Base-by-base conservation (phyloP, 2,888 invertebrate species). In the Pollenia griseotomentosa region DNA sequence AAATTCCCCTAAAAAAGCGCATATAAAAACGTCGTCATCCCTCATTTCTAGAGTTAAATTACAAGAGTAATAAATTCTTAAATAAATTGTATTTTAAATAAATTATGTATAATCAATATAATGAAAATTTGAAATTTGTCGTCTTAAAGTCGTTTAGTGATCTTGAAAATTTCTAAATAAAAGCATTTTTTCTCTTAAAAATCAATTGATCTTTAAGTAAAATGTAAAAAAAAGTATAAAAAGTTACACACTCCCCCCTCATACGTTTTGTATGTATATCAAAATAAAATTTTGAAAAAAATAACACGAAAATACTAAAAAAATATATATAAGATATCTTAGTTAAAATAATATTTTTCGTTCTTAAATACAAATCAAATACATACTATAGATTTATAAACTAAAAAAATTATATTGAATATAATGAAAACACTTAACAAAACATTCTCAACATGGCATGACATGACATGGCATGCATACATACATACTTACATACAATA, bases 251-350 rank as follows among this genome's bases (percentile, higher is more conserved):
- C 65, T 40, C 59, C 51, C 51, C 65, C 61, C 73, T 63, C 23
- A 86, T 63, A 55, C 73, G 74, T 83, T 81, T 80, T 70, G 23
- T 82, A 85, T 89, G 85, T 89, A 88, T 90, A 91, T 90, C 90
- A 91, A 91, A 91, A 91, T 91, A 89, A 86, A 91, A 91, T 91
- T 91, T 91, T 91, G 90, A 90, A 86, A 88, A 90, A 88, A 79
- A 81, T 23, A 23, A 23, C 0, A 23, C 23, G 63, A 33, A 82
- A 53, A 74, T 87, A 77, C 83, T 86, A 42, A 71, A 11, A 81
- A 4, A 23, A 68, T 8, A 42, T 42, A 55, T 16, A 9, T 55
- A 16, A 9, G 19, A 9, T 53, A n/a, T 53, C 53, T 14, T 53
- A 53, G n/a, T n/a, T 53, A 19, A 81, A 77, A 57, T 75, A 86